Base-by-base conservation (phyloP, 2,113 vertebrate genomes). In the Scophthalmus maximus region DNA sequence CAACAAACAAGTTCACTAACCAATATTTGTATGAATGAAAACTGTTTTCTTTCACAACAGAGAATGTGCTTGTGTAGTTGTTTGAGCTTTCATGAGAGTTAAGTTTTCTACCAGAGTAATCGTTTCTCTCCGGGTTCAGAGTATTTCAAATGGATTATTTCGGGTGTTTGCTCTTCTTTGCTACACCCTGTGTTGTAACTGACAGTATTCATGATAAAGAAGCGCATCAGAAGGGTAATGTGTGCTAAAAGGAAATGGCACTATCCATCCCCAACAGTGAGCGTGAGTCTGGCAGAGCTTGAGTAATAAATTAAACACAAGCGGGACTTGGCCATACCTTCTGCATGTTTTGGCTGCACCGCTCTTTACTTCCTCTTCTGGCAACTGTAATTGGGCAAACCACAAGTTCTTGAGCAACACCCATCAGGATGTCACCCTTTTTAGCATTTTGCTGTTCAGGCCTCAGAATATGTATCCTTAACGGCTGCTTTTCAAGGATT, bases 381-480 rank as follows among this genome's bases (percentile, higher is more conserved):
- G 51, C 40, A 74, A 67, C 47, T 0, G 51, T 67, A 50, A 3
- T 47, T 58, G 56, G 22, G 47, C 52, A 59, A 86, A 63, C 42
- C 29, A 3, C 47, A 65, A 18, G 10, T 30, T 23, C 42, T 68
- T 83, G 65, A 23, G 44, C 20, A 74, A 79, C 64, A 14, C 0
- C 23, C 7, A 22, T 18, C 49, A 73, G 18, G 15, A 52, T 55
- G 50, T 70, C 42, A 49, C 2, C n/a, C 29, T 27, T 6, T 59
- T 52, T 3, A 12, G 3, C n/a, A 18, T 32, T 50, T 38, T 53
- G 17, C 20, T 8, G 14, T 12, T 30, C 3, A 26, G 22, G 36
- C 25, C 47, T 32, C 4, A 44, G 10, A 30, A 44, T 23, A 47
- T 47, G 26, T 25, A 5, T 49, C 22, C 7, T 26, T 26, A 51